Evolutionary conservation across 2,888 invertebrate species (phyloP).

Genomic region (Hymenopus coronatus): DNA sequence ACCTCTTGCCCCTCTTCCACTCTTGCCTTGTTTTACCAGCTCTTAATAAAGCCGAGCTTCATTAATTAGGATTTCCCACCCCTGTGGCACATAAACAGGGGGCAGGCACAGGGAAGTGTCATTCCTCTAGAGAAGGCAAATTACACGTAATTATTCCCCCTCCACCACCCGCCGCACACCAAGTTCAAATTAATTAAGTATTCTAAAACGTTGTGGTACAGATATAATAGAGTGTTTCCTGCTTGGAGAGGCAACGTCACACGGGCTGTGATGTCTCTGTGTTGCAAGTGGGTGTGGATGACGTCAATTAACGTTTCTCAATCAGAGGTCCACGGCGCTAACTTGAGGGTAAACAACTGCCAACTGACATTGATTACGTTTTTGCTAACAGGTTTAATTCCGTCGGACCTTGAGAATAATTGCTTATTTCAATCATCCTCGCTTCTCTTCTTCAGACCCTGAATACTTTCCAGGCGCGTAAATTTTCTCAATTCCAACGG

Average conservation of each 20-base stretch:
- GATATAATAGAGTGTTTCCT: conserved; percentile 24
- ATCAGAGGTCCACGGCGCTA: neutral
- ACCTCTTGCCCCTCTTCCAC: neutral
- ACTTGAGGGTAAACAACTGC: neutral
- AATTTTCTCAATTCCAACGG: too few relatives aligned
- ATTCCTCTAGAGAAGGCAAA: conserved; percentile 21
- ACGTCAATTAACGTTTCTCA: neutral
- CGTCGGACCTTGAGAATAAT: too few relatives aligned
- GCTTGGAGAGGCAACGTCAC: neutral
- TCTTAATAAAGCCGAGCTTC: conserved; percentile 23
- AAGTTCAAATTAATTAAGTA: conserved; percentile 35
- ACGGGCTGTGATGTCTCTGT: neutral
- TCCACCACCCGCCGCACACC: neutral
- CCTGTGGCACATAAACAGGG: conserved; percentile 4
- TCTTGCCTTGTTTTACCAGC: conserved; percentile 9
- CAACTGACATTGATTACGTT: neutral
- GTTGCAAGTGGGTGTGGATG: neutral
- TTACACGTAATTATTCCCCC: conserved; percentile 31
- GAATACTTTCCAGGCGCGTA: too few relatives aligned
- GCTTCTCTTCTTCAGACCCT: too few relatives aligned
- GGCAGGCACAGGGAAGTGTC: conserved; percentile 27
- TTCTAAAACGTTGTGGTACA: conserved; percentile 29
- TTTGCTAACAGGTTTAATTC: too few relatives aligned
- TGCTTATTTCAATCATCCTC: too few relatives aligned
- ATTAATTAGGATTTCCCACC: conserved; percentile 34